phyloP scores from a whole-genome alignment of 2,113 vertebrate genomes.

The Phodopus roborovskii region DNA sequence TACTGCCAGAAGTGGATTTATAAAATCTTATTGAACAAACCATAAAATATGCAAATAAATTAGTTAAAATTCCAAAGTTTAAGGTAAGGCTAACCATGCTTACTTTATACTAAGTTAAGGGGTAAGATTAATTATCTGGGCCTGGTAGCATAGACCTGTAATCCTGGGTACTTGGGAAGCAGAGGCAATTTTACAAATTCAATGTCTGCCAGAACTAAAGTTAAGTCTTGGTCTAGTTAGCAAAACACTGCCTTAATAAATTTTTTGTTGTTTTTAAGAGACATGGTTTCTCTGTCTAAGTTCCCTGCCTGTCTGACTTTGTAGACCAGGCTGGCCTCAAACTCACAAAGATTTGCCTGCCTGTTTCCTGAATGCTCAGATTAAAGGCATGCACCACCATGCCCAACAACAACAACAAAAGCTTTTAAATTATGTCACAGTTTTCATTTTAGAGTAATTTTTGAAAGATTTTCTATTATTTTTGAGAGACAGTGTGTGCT shows the following conservation, averaged over 20 bases:
- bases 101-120: neutral
- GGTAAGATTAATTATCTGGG: neutral
- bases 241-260: neutral
- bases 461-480: neutral
- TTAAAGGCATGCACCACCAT: neutral
- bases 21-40: conserved; percentile 2
- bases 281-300: neutral
- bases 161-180: neutral
- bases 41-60: conserved; percentile 25
- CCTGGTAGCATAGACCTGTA: neutral
- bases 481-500: neutral
- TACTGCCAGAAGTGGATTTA: neutral
- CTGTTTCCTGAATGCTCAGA: neutral
- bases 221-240: neutral
- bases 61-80: conserved; percentile 44
- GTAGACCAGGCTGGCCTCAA: neutral
- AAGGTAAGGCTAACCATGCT: neutral
- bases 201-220: neutral
- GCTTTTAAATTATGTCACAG: neutral
- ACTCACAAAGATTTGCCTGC: neutral
- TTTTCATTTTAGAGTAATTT: neutral
- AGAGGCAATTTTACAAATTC: neutral
- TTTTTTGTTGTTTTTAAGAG: neutral
- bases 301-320: neutral
- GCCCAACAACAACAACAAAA: neutral